phyloP scores from a whole-genome alignment of 2,797 vertebrate genomes.

The Fistularia tabacaria region DNA sequence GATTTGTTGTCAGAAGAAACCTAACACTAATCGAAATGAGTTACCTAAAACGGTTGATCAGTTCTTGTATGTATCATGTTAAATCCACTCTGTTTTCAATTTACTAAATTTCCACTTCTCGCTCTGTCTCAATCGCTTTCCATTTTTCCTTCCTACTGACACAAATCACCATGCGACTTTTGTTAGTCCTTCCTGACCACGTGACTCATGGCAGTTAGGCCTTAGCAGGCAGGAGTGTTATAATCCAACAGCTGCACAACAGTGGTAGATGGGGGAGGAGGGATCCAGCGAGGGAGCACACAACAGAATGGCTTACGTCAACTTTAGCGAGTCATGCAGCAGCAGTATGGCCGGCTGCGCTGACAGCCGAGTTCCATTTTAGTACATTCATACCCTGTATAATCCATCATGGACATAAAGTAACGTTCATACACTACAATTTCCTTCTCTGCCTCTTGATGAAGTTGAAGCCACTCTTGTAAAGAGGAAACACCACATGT shows the following conservation, averaged over 20 bases:
- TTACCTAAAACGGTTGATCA: no score
- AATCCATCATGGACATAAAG: no score
- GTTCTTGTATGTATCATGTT: no score
- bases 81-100: neutral
- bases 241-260: conserved; percentile 67
- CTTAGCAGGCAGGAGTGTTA: conserved; percentile 48
- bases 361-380: conserved; percentile 49
- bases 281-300: neutral
- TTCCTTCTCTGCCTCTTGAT: no score
- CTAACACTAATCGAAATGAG: no score
- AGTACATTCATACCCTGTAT: neutral
- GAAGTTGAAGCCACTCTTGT: no score
- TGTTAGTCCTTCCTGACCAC: conserved; percentile 26
- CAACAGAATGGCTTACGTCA: conserved; percentile 64
- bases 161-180: conserved; percentile 24
- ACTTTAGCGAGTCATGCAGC: conserved; percentile 57
- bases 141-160: conserved; percentile 3
- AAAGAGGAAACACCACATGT: no score
- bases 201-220: conserved; percentile 47
- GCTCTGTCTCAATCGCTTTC: neutral
- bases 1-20: no score
- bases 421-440: no score
- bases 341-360: conserved; percentile 42
- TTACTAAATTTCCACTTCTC: conserved; percentile 9
- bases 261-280: conserved; percentile 15